These are phyloP conservation scores for Caracal caracal DNA, from an alignment of 2,113 vertebrate species.

Conservation along the genomic window DNA sequence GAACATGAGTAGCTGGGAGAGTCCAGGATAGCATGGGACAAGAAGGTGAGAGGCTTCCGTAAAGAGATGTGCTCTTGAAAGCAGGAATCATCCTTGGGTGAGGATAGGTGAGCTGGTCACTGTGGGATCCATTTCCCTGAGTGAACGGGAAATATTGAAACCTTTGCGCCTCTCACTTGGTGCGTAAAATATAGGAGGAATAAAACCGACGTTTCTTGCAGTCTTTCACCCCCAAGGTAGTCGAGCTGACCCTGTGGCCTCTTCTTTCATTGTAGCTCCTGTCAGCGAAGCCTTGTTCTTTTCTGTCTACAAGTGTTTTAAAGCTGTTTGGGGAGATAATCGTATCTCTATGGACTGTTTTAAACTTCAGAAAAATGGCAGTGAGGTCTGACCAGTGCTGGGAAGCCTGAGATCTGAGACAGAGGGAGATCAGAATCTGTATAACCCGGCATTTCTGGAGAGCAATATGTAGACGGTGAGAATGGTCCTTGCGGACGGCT, in stretches of 20 bases:
- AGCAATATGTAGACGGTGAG: fast-evolving
- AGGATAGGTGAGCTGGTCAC: neutral
- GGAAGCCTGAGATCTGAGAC: neutral
- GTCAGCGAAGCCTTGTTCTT: neutral
- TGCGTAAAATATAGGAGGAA: neutral
- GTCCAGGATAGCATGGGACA: too few species aligned
- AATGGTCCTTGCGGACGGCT: fast-evolving
- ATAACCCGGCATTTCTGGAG: neutral
- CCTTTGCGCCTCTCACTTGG: fast-evolving
- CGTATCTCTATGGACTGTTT: neutral
- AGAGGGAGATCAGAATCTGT: too few species aligned
- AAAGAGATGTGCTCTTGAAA: neutral
- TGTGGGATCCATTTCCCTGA: too few species aligned
- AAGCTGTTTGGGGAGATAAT: neutral
- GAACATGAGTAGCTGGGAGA: fast-evolving
- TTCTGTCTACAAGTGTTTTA: neutral
- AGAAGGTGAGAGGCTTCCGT: neutral
- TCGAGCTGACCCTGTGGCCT: neutral
- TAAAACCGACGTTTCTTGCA: neutral
- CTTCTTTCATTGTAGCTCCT: neutral
- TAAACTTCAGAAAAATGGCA: neutral
- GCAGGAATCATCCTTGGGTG: fast-evolving
- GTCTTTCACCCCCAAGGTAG: neutral
- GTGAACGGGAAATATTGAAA: neutral
- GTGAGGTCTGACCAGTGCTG: neutral